A percentile compares a stretch with the other conserved stretches of the same genome.
Conservation (phyloP, 2,888 invertebrate genomes). For the Carcina quercana region DNA sequence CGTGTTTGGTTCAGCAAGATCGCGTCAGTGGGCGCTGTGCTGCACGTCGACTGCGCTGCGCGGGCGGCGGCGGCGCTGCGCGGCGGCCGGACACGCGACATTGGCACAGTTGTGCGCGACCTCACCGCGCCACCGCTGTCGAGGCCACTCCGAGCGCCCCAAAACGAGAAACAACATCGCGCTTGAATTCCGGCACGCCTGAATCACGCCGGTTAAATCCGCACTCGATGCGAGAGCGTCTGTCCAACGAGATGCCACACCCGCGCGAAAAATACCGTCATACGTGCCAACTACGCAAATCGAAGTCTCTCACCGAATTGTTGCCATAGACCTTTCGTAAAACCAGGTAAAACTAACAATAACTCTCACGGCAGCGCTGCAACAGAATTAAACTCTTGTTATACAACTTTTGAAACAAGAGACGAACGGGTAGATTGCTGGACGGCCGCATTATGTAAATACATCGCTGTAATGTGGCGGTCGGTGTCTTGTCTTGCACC, state of each 20-base stretch:
- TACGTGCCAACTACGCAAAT: slow-evolving; percentile 51
- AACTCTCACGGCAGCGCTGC: slow-evolving; percentile 20
- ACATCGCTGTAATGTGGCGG: slow-evolving; percentile 55
- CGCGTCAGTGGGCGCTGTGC: slow-evolving; percentile 35
- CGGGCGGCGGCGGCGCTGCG: slow-evolving; percentile 31
- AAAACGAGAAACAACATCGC: slow-evolving; percentile 52
- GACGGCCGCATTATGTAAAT: slow-evolving; percentile 68
- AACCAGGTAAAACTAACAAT: slow-evolving; percentile 28
- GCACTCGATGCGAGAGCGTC: slow-evolving; percentile 39
- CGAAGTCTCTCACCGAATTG: slow-evolving; percentile 16
- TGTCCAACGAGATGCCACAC: slow-evolving; percentile 36
- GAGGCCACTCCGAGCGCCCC: slow-evolving; percentile 66
- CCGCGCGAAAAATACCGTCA: slow-evolving; percentile 36
- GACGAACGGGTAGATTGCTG: slow-evolving; percentile 45
- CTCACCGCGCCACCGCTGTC: slow-evolving; percentile 51
- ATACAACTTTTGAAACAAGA: slow-evolving; percentile 51
- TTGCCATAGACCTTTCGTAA: slow-evolving; percentile 23
- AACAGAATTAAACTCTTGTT: slow-evolving; percentile 36
- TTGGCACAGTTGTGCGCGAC: slow-evolving; percentile 71
- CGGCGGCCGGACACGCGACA: slow-evolving; percentile 43
- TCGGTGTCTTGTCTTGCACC: slow-evolving; percentile 68
- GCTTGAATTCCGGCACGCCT: slow-evolving; percentile 61
- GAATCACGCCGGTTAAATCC: slow-evolving; percentile 53
- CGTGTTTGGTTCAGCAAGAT: slow-evolving; percentile 55
- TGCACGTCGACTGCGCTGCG: slow-evolving; percentile 13